Evolutionary conservation across 2,113 vertebrate species (phyloP), one percentile per base, ranked within the genome.

Genomic region (Hyaena hyaena): DNA sequence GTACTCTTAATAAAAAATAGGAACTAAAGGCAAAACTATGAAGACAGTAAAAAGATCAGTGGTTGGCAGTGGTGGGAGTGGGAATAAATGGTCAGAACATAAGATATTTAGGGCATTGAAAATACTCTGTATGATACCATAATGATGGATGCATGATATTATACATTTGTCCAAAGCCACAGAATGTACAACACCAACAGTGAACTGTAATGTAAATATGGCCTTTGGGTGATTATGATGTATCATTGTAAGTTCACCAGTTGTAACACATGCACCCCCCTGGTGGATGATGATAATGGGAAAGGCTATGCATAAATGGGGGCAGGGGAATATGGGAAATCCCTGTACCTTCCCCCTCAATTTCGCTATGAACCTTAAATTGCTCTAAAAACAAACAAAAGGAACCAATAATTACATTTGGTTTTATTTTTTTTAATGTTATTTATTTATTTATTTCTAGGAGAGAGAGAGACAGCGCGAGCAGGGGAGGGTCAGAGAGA

Each of bases 1-100:
- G 26, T 80, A 88, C 50, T 71, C 87, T 28, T 45, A 92, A 43
- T 82, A 90, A 96, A 95, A 96, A 96, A 79, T 8, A 90, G 53
- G 53, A 68, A 76, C 12, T 43, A 66, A 81, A 45, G 53, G 43
- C 71, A 93, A 93, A 93, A 80, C 26, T 50, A 71, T 33, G 68
- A 73, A 63, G 73, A 80, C 33, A 92, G 65, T 63, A 65, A 80
- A 73, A 91, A 91, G 31, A 86, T 50, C 63, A 69, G 26, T 26
- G 73, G 63, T 61, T 86, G 50, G 61, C 23, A 69, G 48, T 8
- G 39, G 50, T 69, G 33, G 50, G 15, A 21, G 24, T 63, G 7
- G 39, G 63, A n/a, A 69, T 61, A 91, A 79, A 58, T 63, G 39
- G 35, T 28, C 28, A 31, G 73, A 73, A 86, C 7, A 79, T 11